phyloP scores from a whole-genome alignment of 2,888 invertebrate genomes.

The Auanema freiburgensis region DNA sequence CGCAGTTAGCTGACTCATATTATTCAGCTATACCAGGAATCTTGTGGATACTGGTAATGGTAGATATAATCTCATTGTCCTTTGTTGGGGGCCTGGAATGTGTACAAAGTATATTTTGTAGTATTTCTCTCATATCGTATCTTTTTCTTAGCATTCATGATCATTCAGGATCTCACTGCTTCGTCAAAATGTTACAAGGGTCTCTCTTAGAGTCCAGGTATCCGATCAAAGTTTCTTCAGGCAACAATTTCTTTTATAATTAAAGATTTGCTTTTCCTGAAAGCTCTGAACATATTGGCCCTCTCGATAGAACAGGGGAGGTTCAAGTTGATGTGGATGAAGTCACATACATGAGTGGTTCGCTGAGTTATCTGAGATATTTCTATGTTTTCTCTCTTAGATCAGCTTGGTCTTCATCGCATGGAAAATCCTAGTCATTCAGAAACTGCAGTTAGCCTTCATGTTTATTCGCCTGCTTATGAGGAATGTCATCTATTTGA shows the following conservation, averaged over 20 bases:
- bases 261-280: conserved; percentile 79
- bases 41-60: conserved; percentile 71
- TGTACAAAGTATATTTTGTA: conserved; percentile 70
- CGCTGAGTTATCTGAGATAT: conserved; percentile 78
- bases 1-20: conserved; percentile 7
- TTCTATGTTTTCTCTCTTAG: conserved; percentile 68
- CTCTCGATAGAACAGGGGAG: conserved; percentile 74
- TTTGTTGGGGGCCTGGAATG: conserved; percentile 91
- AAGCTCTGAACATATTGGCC: conserved; percentile 65
- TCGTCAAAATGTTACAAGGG: conserved; percentile 87
- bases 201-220: conserved; percentile 77
- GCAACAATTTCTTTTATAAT: not conserved
- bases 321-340: conserved; percentile 75
- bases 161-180: conserved; percentile 92
- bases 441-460: conserved; percentile 84
- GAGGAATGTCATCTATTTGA: conserved; percentile 85
- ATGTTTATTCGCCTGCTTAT: conserved; percentile 92
- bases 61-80: conserved; percentile 90
- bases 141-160: conserved; percentile 81
- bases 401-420: conserved; percentile 88
- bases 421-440: conserved; percentile 90
- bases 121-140: not conserved
- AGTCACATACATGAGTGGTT: conserved; percentile 93
- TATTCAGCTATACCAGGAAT: conserved; percentile 85
- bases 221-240: not conserved